Base-by-base conservation (phyloP, 2,797 vertebrate genomes). In the Schizothorax lantsangensis region DNA sequence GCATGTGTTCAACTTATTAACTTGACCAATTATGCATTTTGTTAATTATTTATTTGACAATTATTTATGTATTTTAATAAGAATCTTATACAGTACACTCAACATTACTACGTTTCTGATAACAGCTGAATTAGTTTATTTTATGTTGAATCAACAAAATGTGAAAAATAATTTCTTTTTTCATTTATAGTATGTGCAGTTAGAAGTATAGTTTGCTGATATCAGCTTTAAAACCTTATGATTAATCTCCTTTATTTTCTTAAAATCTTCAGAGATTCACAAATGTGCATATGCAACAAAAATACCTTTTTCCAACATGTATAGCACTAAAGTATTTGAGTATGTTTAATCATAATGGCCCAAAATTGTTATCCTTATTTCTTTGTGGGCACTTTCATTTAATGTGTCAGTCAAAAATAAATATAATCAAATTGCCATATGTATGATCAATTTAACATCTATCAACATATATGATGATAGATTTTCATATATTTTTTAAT, bases 11-110 rank as follows among this genome's bases (percentile, higher is more conserved):
- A 62, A 86, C 52, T 38, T 80, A 81, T 86, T 86, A 21, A 62
- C 77, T 86, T 80, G 84, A 86, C 84, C 84, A 86, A 86, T 64
- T 89, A 90, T 92, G 89, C 91, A 88, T 88, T 91, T 89, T 92
- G 90, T 92, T 90, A 90, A 77, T 90, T 83, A 90, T 85, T 88
- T 84, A 88, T 90, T 91, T 91, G 89, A 84, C 88, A 93, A 90
- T 84, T 87, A 79, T 90, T 90, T 90, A 83, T 88, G 82, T 86
- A 71, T 77, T 91, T 92, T 85, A 87, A 89, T 54, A 79, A 71
- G 30, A 43, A 66, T 21, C 62, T 40, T 69, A 78, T 43, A 73
- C 30, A n/a, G n/a, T 38, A 64, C 40, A 62, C 54, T 45, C 54
- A 47, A 30, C 23, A 26, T 78, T 40, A 40, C 47, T 52, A 69